phyloP scores from a whole-genome alignment of 2,113 vertebrate species.

The Gallinago paraguaiae region DNA sequence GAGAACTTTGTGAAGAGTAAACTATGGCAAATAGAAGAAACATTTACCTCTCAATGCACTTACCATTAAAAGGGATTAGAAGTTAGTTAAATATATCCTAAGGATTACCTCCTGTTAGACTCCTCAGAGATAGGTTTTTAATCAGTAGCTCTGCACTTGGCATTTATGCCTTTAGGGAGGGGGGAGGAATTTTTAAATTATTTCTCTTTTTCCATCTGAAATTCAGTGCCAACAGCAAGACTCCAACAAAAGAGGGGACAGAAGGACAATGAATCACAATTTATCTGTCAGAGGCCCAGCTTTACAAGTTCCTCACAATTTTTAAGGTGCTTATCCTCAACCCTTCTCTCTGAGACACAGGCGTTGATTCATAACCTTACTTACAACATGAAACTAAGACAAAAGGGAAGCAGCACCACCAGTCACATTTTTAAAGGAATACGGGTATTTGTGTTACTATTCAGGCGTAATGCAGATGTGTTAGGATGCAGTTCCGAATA shows the following conservation, averaged over 20 bases:
- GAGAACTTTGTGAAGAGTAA: neutral
- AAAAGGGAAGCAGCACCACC: neutral
- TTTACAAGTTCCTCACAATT: neutral
- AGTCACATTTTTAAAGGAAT: neutral
- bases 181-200: neutral
- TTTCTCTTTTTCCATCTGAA: neutral
- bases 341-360: neutral
- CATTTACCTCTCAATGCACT: neutral
- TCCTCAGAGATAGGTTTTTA: neutral
- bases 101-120: conserved; percentile 27
- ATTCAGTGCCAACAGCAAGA: neutral
- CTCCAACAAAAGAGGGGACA: neutral
- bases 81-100: conserved; percentile 33
- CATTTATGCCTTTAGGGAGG: neutral
- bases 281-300: neutral
- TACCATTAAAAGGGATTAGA: conserved; percentile 12
- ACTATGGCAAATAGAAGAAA: neutral
- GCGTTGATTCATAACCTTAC: neutral
- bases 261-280: neutral
- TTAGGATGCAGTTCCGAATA: neutral
- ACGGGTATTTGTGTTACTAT: neutral
- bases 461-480: neutral
- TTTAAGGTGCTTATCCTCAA: neutral
- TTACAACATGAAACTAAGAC: neutral
- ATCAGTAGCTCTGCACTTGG: conserved; percentile 22